phyloP scores from a whole-genome alignment of 2,888 invertebrate genomes.

The Caenorhabditis angaria region DNA sequence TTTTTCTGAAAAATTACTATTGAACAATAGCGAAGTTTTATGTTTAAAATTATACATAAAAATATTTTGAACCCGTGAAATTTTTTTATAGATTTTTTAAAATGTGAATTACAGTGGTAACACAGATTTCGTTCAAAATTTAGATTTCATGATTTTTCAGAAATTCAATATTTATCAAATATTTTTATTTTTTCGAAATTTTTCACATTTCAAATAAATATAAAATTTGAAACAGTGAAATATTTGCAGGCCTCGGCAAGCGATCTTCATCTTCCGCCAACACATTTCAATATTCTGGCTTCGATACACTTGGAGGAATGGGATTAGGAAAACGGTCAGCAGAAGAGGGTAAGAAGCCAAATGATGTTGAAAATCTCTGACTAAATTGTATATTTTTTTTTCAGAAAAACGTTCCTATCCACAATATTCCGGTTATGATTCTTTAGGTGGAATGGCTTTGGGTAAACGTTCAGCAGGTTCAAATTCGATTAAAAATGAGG shows the following conservation, averaged over 20 bases:
- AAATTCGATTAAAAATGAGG: no score
- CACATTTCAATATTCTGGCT: not conserved
- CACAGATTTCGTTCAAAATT: no score
- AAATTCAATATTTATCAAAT: no score
- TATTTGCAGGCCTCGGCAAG: constrained; percentile 19
- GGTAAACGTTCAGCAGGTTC: no score
- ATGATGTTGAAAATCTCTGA: not conserved
- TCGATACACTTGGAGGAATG: constrained; percentile 1
- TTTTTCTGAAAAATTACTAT: no score
- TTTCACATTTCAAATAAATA: not conserved
- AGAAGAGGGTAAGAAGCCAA: not conserved
- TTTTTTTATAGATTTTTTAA: no score
- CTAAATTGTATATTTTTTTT: not conserved
- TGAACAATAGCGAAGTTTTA: no score
- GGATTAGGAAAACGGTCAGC: constrained; percentile 5
- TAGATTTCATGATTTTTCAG: no score
- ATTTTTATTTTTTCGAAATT: not conserved
- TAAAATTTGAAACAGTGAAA: not conserved
- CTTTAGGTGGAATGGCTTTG: constrained; percentile 32
- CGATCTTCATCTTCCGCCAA: constrained; percentile 13
- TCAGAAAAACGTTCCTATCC: not conserved
- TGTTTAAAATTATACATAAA: no score
- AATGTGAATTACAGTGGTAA: no score
- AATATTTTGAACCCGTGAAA: no score
- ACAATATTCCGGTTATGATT: constrained; percentile 22